phyloP scores from a whole-genome alignment of 1,140 invertebrate genomes.

The Bombus affinis region DNA sequence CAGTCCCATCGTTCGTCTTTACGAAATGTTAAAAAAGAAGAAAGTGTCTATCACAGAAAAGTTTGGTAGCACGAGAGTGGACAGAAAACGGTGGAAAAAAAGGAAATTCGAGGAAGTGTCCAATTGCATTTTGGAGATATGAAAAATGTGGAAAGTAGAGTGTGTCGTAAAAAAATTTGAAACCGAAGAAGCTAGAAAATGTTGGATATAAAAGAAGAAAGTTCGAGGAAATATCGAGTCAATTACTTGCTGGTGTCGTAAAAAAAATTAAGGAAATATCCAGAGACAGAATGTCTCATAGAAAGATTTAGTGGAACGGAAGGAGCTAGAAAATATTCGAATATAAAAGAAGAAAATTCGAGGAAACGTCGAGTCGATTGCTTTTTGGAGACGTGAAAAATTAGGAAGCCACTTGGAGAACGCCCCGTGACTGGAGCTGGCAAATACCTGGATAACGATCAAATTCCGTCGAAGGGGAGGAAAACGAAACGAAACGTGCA shows the following conservation, averaged over 20 bases:
- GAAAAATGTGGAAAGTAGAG: neutral
- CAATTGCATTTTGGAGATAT: neutral
- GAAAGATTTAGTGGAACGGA: neutral
- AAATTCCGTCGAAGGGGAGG: constrained; percentile 30
- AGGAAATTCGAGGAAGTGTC: too few relatives aligned
- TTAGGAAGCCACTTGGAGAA: constrained; percentile 32
- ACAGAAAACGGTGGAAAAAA: too few relatives aligned
- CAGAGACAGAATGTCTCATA: neutral
- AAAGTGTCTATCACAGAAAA: too few relatives aligned
- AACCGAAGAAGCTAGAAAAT: neutral
- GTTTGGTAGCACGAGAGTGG: too few relatives aligned
- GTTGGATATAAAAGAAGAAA: neutral
- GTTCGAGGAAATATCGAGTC: neutral
- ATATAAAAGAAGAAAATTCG: neutral
- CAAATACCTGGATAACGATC: constrained; percentile 30
- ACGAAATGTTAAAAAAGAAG: too few relatives aligned
- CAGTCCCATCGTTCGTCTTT: too few relatives aligned
- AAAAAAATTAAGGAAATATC: neutral
- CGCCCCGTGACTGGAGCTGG: neutral
- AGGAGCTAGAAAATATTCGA: neutral
- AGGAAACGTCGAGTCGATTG: constrained; percentile 5
- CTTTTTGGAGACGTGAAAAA: constrained; percentile 8
- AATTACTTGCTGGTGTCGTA: neutral
- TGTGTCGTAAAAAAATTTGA: neutral
- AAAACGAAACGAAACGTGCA: constrained; percentile 79